Conservation (phyloP, 2,888 invertebrate species). For the Idaea straminata region DNA sequence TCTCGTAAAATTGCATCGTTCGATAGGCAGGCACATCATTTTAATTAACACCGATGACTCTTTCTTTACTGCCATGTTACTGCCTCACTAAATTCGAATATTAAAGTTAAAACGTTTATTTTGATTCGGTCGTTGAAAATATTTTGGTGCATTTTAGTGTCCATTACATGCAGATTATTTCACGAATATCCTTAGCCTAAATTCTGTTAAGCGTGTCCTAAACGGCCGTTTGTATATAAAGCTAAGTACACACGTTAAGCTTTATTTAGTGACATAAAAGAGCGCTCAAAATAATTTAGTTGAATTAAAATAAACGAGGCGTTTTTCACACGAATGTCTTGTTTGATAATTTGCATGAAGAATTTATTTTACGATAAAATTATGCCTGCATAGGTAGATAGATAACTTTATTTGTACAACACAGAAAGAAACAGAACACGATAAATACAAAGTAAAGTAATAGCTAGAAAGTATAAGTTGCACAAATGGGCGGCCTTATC, state of each 20-base stretch:
- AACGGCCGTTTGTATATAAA: constrained; percentile 13
- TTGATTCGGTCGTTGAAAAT: constrained; percentile 41
- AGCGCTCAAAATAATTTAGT: neutral
- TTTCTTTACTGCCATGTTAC: constrained; percentile 15
- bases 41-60: constrained; percentile 24
- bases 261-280: neutral
- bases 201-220: constrained; percentile 33
- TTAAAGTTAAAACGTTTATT: constrained; percentile 46
- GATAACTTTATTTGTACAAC: too few relatives aligned
- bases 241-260: neutral
- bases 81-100: constrained; percentile 49
- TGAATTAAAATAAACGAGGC: neutral
- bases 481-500: too few relatives aligned
- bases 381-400: too few relatives aligned
- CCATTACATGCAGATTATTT: constrained; percentile 51
- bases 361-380: too few relatives aligned
- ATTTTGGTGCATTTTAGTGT: constrained; percentile 52
- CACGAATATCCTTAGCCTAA: constrained; percentile 51
- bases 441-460: too few relatives aligned
- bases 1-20: constrained; percentile 19
- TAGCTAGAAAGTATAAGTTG: too few relatives aligned
- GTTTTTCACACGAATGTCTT: neutral
- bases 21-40: constrained; percentile 17
- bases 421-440: too few relatives aligned
- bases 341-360: too few relatives aligned